These are phyloP conservation scores for Bombus picipes DNA, from an alignment of 1,140 invertebrate genomes.

Conservation along the genomic window DNA sequence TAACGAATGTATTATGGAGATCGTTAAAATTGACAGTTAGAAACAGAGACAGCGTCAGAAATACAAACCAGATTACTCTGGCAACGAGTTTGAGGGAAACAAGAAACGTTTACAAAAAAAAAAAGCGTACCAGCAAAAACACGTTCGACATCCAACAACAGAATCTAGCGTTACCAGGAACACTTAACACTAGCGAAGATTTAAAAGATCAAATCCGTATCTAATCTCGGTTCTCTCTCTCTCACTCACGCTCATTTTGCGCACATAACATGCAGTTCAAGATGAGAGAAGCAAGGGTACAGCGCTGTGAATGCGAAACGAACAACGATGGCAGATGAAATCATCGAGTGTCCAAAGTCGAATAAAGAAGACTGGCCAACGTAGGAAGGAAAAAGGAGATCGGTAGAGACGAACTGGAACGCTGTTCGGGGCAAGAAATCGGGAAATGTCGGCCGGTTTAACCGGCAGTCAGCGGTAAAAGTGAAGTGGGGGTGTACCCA, in stretches of 20 bases:
- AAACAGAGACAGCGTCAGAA: not conserved
- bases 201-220: not conserved
- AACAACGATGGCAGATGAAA: not conserved
- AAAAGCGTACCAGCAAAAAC: not conserved
- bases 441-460: slow-evolving; percentile 65
- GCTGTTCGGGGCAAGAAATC: slow-evolving; percentile 58
- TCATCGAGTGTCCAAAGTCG: not conserved
- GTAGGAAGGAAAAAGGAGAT: slow-evolving; percentile 26
- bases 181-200: not conserved
- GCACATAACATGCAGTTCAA: too few relatives aligned
- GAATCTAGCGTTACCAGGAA: too few relatives aligned
- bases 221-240: not conserved
- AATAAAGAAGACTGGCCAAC: too few relatives aligned
- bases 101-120: not conserved
- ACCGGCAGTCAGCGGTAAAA: slow-evolving; percentile 73
- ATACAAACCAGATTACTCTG: too few relatives aligned
- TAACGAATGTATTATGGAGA: not conserved
- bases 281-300: not conserved
- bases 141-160: too few relatives aligned
- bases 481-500: slow-evolving; percentile 77
- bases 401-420: slow-evolving; percentile 35
- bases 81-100: not conserved
- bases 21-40: not conserved
- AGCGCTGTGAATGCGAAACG: slow-evolving; percentile 1
- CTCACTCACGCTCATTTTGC: not conserved